These are phyloP conservation scores for Amyelois transitella DNA, from an alignment of 1,140 invertebrate genomes.

Conservation along the genomic window DNA sequence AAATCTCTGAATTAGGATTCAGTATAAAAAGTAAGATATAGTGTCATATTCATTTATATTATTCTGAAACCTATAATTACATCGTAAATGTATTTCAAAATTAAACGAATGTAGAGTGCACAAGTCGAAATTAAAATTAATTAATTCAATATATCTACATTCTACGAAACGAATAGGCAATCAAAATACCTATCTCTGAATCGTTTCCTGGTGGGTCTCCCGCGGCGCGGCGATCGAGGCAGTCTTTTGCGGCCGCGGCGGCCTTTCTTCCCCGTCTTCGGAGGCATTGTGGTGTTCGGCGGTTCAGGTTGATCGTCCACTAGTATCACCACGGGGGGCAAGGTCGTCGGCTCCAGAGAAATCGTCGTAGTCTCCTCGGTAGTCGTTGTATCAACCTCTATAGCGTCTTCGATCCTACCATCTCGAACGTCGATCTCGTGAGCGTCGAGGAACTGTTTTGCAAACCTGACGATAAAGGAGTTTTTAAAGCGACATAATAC, in stretches of 20 bases:
- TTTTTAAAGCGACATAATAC: too few species aligned
- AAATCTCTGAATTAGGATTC: too few species aligned
- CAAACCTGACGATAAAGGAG: constrained; percentile 73
- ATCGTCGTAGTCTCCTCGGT: constrained; percentile 33
- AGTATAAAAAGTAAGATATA: too few species aligned
- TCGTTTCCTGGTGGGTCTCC: constrained; percentile 61
- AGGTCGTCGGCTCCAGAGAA: constrained; percentile 33
- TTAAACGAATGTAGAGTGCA: too few species aligned
- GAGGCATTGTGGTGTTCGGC: constrained; percentile 55
- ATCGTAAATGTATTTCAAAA: too few species aligned
- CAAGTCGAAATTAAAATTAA: not conserved
- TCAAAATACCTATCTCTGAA: constrained; percentile 55
- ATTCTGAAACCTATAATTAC: too few species aligned
- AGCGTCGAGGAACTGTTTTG: constrained; percentile 88
- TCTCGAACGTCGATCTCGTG: constrained; percentile 86
- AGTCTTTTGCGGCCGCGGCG: constrained; percentile 50
- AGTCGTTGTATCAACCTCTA: constrained; percentile 47
- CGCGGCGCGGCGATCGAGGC: constrained; percentile 54
- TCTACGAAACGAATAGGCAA: too few species aligned
- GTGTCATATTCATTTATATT: too few species aligned
- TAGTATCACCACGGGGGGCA: constrained; percentile 56
- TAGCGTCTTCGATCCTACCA: constrained; percentile 79
- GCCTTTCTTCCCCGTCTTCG: constrained; percentile 52
- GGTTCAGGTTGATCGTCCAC: constrained; percentile 61
- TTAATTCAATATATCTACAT: not conserved